phyloP scores from a whole-genome alignment of 2,113 vertebrate genomes.

The Trichomycterus rosablanca region DNA sequence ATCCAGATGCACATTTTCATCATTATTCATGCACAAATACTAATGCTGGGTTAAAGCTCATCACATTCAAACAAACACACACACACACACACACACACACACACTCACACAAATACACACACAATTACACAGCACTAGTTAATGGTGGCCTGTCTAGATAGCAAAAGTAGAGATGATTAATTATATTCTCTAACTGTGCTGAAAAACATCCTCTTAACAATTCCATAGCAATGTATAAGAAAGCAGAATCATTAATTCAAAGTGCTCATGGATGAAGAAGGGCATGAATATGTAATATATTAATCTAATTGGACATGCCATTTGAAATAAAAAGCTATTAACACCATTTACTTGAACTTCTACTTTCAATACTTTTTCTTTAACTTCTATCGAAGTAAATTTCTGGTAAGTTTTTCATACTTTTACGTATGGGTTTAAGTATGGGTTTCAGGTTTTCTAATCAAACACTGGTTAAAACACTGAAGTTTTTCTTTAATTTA shows the following conservation, averaged over 20 bases:
- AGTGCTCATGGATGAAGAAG: too few species aligned
- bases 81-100: neutral
- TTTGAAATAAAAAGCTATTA: too few species aligned
- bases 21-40: conserved; percentile 23
- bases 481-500: too few species aligned
- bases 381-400: too few species aligned
- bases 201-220: neutral
- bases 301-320: too few species aligned
- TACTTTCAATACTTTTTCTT: too few species aligned
- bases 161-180: neutral
- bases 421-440: too few species aligned
- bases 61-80: neutral
- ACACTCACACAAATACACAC: neutral
- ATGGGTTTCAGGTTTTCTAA: too few species aligned
- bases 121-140: neutral
- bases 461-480: too few species aligned
- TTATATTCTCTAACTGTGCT: neutral
- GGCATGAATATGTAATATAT: too few species aligned
- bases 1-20: conserved; percentile 11
- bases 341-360: too few species aligned
- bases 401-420: too few species aligned
- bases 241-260: neutral
- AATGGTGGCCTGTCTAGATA: conserved; percentile 13
- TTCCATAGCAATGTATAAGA: neutral
- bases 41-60: conserved; percentile 27